Evolutionary conservation across 2,888 invertebrate species (phyloP).

Genomic region (Prenolepis imparis): DNA sequence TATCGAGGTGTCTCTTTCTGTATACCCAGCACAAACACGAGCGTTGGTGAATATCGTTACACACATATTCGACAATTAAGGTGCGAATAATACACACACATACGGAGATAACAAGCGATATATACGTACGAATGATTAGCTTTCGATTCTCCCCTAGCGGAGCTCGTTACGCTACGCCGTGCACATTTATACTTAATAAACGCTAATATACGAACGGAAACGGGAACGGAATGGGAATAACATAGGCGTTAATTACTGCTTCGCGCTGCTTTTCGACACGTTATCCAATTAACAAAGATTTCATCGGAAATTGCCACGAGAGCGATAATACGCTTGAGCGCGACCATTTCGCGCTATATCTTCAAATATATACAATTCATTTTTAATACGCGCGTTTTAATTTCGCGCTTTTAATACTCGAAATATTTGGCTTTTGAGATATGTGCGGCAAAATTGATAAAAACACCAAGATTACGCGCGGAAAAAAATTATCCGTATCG

Average conservation of each 20-base stretch:
- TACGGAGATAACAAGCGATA: constrained; percentile 40
- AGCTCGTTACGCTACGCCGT: neutral
- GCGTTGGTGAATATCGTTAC: constrained; percentile 1
- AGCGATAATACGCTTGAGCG: constrained; percentile 22
- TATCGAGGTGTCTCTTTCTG: constrained; percentile 15
- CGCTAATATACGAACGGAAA: neutral
- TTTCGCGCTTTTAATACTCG: constrained; percentile 1
- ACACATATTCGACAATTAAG: constrained; percentile 60
- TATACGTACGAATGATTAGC: constrained; percentile 49
- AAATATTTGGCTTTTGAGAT: neutral
- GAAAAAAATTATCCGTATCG: neutral
- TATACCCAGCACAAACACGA: constrained; percentile 2
- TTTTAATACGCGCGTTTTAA: neutral
- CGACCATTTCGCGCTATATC: neutral
- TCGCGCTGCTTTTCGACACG: neutral
- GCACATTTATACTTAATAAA: constrained; percentile 40
- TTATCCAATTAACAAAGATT: constrained; percentile 33
- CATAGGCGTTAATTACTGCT: constrained; percentile 17
- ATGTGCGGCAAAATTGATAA: neutral
- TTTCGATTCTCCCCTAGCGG: constrained; percentile 34
- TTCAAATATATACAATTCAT: neutral
- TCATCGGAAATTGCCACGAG: constrained; percentile 10
- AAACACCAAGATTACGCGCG: too few species aligned
- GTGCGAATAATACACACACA: neutral
- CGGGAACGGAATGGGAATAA: constrained; percentile 19